Conservation (phyloP, 2,888 invertebrate genomes). For the Mythimna vitellina region DNA sequence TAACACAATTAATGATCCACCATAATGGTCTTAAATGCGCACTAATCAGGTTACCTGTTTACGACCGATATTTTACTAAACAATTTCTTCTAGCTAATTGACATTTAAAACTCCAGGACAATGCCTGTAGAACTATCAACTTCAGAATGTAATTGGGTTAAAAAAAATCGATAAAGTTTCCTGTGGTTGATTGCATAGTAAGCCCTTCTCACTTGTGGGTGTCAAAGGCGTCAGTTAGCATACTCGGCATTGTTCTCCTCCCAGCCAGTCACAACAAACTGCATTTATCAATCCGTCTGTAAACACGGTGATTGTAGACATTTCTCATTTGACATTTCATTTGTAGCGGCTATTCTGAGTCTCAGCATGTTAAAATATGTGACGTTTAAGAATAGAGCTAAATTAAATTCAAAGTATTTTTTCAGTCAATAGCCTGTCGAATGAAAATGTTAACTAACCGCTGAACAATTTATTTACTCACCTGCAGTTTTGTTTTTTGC, state of each 20-base stretch:
- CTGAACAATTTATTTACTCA: conserved; percentile 27
- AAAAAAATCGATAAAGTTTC: conserved; percentile 11
- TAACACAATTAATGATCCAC: not conserved
- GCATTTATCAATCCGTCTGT: conserved; percentile 27
- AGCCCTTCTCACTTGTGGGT: not conserved
- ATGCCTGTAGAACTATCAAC: not conserved
- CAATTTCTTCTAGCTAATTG: not conserved
- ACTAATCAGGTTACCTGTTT: not conserved
- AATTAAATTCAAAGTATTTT: conserved; percentile 4
- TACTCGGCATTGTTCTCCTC: conserved; percentile 28
- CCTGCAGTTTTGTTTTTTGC: conserved; percentile 23
- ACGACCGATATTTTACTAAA: not conserved
- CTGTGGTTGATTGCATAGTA: not conserved
- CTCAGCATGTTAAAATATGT: not conserved
- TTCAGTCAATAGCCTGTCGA: conserved; percentile 2
- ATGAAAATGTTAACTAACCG: conserved; percentile 13
- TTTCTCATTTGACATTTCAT: conserved; percentile 26
- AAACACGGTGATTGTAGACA: conserved; percentile 22
- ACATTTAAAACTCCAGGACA: not conserved
- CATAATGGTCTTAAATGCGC: not conserved
- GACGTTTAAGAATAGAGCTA: not conserved
- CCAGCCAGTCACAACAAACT: conserved; percentile 34
- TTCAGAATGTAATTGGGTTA: not conserved
- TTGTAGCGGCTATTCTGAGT: conserved; percentile 5
- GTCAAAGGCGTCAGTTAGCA: conserved; percentile 12